Conservation (phyloP, 2,113 vertebrate species). For the Ceyx cyanopectus region DNA sequence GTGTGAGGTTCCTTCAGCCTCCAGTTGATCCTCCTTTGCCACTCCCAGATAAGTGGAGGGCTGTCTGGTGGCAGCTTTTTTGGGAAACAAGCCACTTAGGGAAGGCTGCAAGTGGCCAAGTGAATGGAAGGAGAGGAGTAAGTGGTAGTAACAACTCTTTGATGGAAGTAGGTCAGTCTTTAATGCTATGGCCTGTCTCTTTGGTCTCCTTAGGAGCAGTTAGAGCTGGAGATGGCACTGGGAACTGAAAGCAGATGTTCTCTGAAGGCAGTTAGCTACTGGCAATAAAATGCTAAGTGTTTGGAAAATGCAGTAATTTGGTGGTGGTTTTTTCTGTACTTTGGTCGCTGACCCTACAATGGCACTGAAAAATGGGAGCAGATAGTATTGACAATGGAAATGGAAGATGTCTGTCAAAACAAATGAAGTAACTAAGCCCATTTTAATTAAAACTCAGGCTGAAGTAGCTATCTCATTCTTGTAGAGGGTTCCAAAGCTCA, state of each 20-base stretch:
- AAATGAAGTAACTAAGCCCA: neutral
- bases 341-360: neutral
- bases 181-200: neutral
- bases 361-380: slow-evolving; percentile 16
- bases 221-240: neutral
- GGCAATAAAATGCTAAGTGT: slow-evolving; percentile 35
- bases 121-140: neutral
- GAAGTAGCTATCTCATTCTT: neutral
- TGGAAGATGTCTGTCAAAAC: slow-evolving; percentile 15
- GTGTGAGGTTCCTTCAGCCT: neutral
- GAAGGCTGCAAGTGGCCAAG: neutral
- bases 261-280: slow-evolving; percentile 22
- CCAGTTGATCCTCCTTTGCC: neutral
- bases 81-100: neutral
- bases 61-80: neutral
- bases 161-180: neutral
- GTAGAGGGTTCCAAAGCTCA: neutral
- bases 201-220: slow-evolving; percentile 7
- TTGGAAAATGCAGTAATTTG: slow-evolving; percentile 21
- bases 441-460: slow-evolving; percentile 52
- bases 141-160: neutral
- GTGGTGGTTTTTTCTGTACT: slow-evolving; percentile 5
- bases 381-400: slow-evolving; percentile 11
- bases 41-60: neutral
- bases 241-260: slow-evolving; percentile 21